Percentiles rank a stretch among this genome's conserved stretches.
These are phyloP conservation scores for Pseudococcus viburni DNA, from an alignment of 2,888 invertebrate genomes.

Conservation along the genomic window DNA sequence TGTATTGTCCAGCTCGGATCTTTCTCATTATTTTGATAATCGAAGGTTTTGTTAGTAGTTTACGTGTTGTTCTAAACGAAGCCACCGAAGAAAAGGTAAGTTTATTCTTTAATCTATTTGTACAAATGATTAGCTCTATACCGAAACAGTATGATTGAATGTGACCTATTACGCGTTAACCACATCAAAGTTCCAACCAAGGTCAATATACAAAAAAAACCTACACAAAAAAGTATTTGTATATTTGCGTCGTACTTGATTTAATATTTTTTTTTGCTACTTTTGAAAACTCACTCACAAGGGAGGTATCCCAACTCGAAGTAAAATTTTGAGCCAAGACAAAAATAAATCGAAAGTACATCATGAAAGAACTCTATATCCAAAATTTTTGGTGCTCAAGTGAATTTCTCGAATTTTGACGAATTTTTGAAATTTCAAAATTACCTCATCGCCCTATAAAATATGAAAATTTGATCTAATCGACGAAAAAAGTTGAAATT, in stretches of 20 bases:
- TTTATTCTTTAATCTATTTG: constrained; percentile 7
- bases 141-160: neutral
- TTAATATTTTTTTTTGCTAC: neutral
- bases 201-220: constrained; percentile 1
- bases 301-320: too few species aligned
- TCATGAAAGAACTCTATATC: too few species aligned
- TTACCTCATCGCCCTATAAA: too few species aligned
- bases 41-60: constrained; percentile 44
- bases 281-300: neutral
- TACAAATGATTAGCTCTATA: neutral
- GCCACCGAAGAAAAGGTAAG: neutral
- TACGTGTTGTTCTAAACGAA: constrained; percentile 1
- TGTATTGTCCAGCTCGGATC: constrained; percentile 19
- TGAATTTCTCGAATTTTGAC: too few species aligned
- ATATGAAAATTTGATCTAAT: too few species aligned
- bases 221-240: neutral
- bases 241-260: neutral
- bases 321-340: too few species aligned
- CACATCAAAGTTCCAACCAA: neutral
- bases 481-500: too few species aligned
- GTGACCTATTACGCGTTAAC: neutral
- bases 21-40: constrained; percentile 47
- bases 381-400: too few species aligned
- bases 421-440: too few species aligned
- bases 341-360: too few species aligned